Evolutionary conservation across 2,797 vertebrate species (phyloP).

Genomic region (Microhierax caerulescens): DNA sequence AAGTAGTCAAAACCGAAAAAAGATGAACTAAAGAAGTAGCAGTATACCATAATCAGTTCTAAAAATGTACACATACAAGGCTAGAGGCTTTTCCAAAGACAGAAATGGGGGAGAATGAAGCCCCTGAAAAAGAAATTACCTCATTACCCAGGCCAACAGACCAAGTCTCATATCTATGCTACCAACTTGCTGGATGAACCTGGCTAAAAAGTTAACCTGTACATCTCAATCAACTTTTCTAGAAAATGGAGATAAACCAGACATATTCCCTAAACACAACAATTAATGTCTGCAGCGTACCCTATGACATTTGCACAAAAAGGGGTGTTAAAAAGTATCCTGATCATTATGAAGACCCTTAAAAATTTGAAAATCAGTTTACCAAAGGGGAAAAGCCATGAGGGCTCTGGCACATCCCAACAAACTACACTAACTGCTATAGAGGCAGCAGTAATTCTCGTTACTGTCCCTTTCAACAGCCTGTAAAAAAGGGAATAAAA

Average conservation of each 20-base stretch:
- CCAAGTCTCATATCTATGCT: neutral
- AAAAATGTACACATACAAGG: neutral
- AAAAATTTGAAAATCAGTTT: neutral
- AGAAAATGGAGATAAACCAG: neutral
- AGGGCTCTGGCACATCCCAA: neutral
- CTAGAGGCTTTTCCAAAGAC: neutral
- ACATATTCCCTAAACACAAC: neutral
- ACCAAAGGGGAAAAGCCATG: neutral
- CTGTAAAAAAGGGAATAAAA: neutral
- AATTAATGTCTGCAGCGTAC: neutral
- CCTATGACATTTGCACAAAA: neutral
- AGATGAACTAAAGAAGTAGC: neutral
- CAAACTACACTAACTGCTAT: neutral
- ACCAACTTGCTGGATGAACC: neutral
- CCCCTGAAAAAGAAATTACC: neutral
- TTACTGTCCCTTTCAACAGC: neutral
- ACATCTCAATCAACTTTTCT: neutral
- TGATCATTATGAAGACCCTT: neutral
- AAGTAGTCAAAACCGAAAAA: neutral
- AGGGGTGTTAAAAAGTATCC: neutral
- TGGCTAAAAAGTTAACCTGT: neutral
- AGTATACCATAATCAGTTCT: neutral
- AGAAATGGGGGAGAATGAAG: neutral
- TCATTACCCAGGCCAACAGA: neutral
- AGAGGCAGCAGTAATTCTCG: neutral